These are phyloP conservation scores for Drosophila nr. fundita DNA, from an alignment of 2,888 invertebrate genomes.

Conservation along the genomic window DNA sequence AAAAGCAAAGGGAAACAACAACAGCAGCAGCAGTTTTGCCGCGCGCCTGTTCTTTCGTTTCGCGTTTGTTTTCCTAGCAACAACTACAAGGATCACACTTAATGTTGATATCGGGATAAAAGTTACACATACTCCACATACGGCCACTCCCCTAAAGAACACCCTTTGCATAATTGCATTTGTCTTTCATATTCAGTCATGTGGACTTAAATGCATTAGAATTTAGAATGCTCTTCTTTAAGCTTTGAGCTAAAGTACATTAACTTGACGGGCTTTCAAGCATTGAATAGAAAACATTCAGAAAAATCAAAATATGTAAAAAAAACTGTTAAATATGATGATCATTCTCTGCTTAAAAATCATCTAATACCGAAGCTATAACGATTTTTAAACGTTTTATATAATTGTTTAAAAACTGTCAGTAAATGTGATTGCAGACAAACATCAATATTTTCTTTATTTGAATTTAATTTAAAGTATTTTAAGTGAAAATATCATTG, in stretches of 20 bases:
- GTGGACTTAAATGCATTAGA: too few relatives aligned
- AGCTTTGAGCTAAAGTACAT: too few relatives aligned
- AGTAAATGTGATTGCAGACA: background rate
- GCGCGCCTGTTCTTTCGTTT: background rate
- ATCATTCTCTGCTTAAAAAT: too few relatives aligned
- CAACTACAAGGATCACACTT: slow-evolving; percentile 5
- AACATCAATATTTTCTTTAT: background rate
- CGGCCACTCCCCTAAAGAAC: background rate
- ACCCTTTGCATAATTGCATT: too few relatives aligned
- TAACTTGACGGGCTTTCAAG: too few relatives aligned
- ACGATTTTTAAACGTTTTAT: background rate
- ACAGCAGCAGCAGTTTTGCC: slow-evolving; percentile 15
- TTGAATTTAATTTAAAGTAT: background rate
- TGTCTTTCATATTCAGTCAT: too few relatives aligned
- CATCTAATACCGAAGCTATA: too few relatives aligned
- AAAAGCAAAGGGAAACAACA: slow-evolving; percentile 11
- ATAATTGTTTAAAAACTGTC: background rate
- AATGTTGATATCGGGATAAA: slow-evolving; percentile 30
- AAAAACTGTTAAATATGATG: too few relatives aligned
- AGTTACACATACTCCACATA: slow-evolving; percentile 8
- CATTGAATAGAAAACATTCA: too few relatives aligned
- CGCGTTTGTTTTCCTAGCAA: slow-evolving; percentile 40
- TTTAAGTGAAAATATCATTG: background rate
- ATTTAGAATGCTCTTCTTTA: too few relatives aligned
- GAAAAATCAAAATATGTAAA: too few relatives aligned